Percentiles rank a stretch among this genome's conserved stretches.
Conservation (phyloP, 2,888 invertebrate species). For the Macrosoma leucophasiata region DNA sequence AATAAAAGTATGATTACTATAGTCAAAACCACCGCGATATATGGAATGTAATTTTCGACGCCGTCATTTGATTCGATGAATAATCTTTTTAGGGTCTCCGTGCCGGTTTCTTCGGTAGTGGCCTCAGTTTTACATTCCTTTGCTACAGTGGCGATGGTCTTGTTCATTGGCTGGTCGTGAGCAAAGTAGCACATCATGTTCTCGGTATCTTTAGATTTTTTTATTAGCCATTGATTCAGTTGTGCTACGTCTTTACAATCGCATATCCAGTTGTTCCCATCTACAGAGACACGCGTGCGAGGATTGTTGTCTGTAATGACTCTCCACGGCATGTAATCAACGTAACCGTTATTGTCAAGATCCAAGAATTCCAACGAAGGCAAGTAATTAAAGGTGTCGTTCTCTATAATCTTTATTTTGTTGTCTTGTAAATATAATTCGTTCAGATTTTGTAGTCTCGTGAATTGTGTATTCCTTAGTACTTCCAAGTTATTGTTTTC, state of each 20-base stretch:
- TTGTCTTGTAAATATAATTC: conserved; percentile 87
- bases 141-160: conserved; percentile 64
- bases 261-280: conserved; percentile 90
- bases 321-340: conserved; percentile 85
- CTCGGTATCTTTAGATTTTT: conserved; percentile 80
- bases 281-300: conserved; percentile 81
- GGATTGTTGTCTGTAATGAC: conserved; percentile 80
- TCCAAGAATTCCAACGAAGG: conserved; percentile 82
- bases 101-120: conserved; percentile 78
- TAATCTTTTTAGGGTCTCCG: conserved; percentile 71
- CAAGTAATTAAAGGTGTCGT: conserved; percentile 85
- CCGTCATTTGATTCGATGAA: conserved; percentile 79
- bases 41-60: conserved; percentile 83
- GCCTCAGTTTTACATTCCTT: conserved; percentile 78
- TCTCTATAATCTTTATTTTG: conserved; percentile 82
- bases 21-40: conserved; percentile 82
- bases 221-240: conserved; percentile 81
- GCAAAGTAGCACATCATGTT: conserved; percentile 80
- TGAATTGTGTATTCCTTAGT: conserved; percentile 86
- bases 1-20: conserved; percentile 81
- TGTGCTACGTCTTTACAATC: conserved; percentile 83
- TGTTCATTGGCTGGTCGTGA: conserved; percentile 66
- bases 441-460: conserved; percentile 81
- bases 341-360: conserved; percentile 85
- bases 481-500: conserved; percentile 84